Percentiles rank a stretch among this genome's conserved stretches.
Evolutionary conservation across 2,797 vertebrate species (phyloP).

Genomic region (Crocidura indochinensis): DNA sequence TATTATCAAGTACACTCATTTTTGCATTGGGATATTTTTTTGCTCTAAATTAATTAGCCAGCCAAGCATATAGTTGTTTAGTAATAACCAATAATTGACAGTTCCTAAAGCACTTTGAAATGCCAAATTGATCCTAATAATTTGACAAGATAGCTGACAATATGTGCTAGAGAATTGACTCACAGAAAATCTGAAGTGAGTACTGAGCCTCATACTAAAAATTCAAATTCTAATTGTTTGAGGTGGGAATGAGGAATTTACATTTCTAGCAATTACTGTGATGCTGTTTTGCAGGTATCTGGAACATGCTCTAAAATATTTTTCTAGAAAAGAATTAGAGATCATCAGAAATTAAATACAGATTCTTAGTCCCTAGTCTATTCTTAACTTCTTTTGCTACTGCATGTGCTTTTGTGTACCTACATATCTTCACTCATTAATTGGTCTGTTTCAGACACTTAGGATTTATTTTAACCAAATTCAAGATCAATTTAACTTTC

Average conservation of each 20-base stretch:
- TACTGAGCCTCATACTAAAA: background rate
- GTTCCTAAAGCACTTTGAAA: background rate
- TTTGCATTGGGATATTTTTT: constrained; percentile 23
- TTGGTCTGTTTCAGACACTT: background rate
- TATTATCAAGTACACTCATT: background rate
- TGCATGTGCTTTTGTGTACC: background rate
- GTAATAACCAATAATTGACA: background rate
- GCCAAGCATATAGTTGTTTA: constrained; percentile 4
- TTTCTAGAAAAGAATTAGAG: background rate
- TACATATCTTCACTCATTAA: constrained; percentile 4
- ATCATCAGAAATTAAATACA: background rate
- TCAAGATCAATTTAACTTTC: constrained; percentile 34
- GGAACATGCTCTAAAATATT: background rate
- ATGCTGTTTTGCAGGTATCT: background rate
- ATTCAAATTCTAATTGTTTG: background rate
- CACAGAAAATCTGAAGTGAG: background rate
- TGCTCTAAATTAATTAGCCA: background rate
- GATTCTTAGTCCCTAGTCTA: background rate
- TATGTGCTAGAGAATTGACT: background rate
- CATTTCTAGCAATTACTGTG: background rate
- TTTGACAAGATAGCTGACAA: background rate
- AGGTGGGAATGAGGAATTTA: constrained; percentile 4
- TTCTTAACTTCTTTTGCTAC: background rate
- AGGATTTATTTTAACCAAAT: background rate
- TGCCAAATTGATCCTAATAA: background rate